phyloP scores from a whole-genome alignment of 2,113 vertebrate genomes.

The Xenopus laevis region DNA sequence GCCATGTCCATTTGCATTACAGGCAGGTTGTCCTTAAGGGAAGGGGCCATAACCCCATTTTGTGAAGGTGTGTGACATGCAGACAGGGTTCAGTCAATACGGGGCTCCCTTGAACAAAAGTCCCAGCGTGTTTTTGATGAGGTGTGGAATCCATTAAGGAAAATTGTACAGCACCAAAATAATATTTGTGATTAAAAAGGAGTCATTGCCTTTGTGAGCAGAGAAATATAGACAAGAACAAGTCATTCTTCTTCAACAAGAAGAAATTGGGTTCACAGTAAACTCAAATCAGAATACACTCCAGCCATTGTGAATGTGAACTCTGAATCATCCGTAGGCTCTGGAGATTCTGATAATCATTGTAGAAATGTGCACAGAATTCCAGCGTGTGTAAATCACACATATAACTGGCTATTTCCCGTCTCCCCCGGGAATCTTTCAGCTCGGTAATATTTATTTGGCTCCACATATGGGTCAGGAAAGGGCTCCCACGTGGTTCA shows the following conservation, averaged over 20 bases:
- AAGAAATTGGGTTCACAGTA: neutral
- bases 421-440: slow-evolving; percentile 15
- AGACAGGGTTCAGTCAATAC: too few species aligned
- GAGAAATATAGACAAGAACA: neutral
- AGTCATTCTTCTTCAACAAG: neutral
- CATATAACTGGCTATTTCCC: slow-evolving; percentile 10
- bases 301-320: neutral
- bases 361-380: neutral
- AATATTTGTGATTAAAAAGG: too few species aligned
- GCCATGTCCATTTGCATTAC: too few species aligned
- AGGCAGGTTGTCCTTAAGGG: too few species aligned
- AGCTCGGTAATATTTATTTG: slow-evolving; percentile 18
- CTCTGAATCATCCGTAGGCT: neutral
- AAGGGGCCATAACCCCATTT: too few species aligned
- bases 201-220: too few species aligned
- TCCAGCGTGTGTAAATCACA: slow-evolving; percentile 8
- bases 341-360: neutral
- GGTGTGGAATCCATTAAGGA: too few species aligned
- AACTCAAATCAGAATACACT: neutral
- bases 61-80: too few species aligned
- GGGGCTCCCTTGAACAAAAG: too few species aligned
- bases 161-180: too few species aligned
- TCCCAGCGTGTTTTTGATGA: too few species aligned
- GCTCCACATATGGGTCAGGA: slow-evolving; percentile 27
- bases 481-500: slow-evolving; percentile 25